Evolutionary conservation across 2,888 invertebrate species (phyloP).

Genomic region (Drosophila longiperda): DNA sequence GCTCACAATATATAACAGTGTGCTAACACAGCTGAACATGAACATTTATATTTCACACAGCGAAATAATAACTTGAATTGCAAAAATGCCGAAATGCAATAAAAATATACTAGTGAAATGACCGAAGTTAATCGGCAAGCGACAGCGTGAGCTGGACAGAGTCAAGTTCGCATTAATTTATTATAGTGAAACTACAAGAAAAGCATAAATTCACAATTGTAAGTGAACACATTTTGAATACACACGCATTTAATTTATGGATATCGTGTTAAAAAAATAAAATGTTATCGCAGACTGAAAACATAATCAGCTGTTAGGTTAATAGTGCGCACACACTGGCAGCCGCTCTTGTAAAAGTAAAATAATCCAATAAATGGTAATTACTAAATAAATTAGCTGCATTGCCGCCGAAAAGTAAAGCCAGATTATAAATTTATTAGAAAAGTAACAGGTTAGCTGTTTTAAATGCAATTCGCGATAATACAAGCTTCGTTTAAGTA

Average conservation of each 20-base stretch:
- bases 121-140: constrained; percentile 5
- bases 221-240: not conserved
- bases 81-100: not conserved
- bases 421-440: not conserved
- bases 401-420: not conserved
- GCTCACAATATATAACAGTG: not conserved
- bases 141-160: not conserved
- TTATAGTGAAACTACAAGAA: not conserved
- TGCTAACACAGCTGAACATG: not conserved
- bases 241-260: not conserved
- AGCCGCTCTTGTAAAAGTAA: constrained; percentile 25
- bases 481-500: not conserved
- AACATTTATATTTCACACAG: not conserved
- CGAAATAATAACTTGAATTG: not conserved
- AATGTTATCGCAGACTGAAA: constrained; percentile 4
- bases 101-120: not conserved
- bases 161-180: not conserved
- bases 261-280: not conserved
- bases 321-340: constrained; percentile 37
- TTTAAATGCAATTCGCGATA: not conserved
- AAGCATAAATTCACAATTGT: not conserved
- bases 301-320: constrained; percentile 33
- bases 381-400: constrained; percentile 20
- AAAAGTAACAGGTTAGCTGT: not conserved
- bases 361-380: constrained; percentile 44